Percentiles rank a stretch among this genome's conserved stretches.
These are phyloP conservation scores for Dicaeum eximium DNA, from an alignment of 2,113 vertebrate species.

Conservation along the genomic window DNA sequence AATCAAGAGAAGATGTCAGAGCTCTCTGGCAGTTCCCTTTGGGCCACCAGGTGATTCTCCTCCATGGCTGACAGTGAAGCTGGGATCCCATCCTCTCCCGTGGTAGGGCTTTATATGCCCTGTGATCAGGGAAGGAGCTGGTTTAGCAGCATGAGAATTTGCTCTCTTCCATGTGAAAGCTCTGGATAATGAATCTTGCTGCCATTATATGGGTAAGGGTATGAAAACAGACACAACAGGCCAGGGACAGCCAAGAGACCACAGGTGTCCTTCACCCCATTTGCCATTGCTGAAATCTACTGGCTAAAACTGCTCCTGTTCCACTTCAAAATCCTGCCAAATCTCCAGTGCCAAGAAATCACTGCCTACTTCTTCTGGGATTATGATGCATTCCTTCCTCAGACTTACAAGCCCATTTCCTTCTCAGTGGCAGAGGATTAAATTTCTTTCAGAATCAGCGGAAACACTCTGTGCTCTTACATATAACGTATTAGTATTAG, in stretches of 20 bases:
- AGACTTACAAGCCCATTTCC: conserved; percentile 38
- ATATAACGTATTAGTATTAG: conserved; percentile 38
- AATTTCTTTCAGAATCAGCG: conserved; percentile 51
- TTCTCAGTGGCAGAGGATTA: conserved; percentile 55
- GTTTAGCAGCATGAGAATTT: neutral
- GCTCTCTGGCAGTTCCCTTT: neutral
- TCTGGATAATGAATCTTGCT: neutral
- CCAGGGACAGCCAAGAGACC: neutral
- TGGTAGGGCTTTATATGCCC: neutral
- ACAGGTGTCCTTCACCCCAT: neutral
- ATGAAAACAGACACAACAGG: neutral
- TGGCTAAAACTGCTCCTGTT: neutral
- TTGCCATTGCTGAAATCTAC: neutral
- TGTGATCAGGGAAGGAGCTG: neutral
- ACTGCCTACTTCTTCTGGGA: conserved; percentile 17
- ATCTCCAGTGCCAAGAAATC: conserved; percentile 11
- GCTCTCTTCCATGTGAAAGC: neutral
- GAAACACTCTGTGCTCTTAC: conserved; percentile 36
- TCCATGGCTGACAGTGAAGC: neutral
- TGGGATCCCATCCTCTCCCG: neutral
- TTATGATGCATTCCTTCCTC: conserved; percentile 40
- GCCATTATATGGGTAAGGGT: neutral
- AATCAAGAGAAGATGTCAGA: neutral
- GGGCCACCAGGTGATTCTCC: neutral
- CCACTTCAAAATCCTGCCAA: neutral